Conservation (phyloP, 2,113 vertebrate species). For the Prionailurus viverrinus region DNA sequence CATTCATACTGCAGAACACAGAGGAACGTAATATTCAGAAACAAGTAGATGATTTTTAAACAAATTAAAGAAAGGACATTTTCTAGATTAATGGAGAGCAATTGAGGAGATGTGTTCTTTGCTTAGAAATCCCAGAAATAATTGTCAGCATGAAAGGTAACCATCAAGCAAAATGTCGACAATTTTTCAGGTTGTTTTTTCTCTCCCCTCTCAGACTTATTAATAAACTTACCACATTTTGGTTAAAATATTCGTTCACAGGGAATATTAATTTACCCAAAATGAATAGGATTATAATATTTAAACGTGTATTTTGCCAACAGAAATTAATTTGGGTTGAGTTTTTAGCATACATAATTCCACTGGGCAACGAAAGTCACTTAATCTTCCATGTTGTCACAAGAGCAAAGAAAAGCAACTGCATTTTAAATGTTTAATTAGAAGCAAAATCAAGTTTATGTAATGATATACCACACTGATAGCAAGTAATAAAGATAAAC, state of each 20-base stretch:
- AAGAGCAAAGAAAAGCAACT: conserved; percentile 75
- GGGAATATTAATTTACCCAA: conserved; percentile 66
- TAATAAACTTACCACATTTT: conserved; percentile 67
- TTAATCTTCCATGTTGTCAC: conserved; percentile 77
- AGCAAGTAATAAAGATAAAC: conserved; percentile 81
- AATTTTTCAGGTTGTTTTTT: conserved; percentile 54
- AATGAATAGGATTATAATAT: conserved; percentile 29
- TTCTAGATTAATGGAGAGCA: conserved; percentile 33
- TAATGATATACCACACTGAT: conserved; percentile 73
- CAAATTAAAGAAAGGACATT: background rate
- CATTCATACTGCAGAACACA: background rate
- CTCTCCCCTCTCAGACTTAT: conserved; percentile 33
- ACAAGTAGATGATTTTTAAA: conserved; percentile 59
- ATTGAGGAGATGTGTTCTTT: conserved; percentile 40
- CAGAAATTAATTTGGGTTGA: conserved; percentile 67
- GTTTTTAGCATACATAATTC: conserved; percentile 67
- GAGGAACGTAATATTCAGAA: conserved; percentile 29
- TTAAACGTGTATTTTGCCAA: conserved; percentile 72
- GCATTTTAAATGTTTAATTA: conserved; percentile 85
- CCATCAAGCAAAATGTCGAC: background rate
- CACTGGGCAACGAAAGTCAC: conserved; percentile 48
- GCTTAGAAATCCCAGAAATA: conserved; percentile 45
- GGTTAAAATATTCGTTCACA: conserved; percentile 66
- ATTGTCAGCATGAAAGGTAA: conserved; percentile 39
- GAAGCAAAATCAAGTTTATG: conserved; percentile 83